Evolutionary conservation across 2,797 vertebrate genomes (phyloP).

Genomic region (Odontamblyopus lacepedii): DNA sequence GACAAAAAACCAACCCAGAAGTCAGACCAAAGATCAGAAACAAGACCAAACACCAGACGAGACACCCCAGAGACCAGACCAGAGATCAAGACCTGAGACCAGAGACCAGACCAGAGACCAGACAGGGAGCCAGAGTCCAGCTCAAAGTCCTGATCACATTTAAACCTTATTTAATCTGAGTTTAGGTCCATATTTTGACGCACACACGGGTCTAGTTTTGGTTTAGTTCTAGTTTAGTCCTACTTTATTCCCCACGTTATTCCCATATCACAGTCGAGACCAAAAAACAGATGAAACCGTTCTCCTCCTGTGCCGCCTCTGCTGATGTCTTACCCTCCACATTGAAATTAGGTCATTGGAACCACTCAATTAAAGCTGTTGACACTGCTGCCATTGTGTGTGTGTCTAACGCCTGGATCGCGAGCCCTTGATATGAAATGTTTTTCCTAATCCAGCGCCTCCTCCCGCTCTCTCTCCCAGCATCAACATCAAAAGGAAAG

Average conservation of each 20-base stretch:
- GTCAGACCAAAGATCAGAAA: no score
- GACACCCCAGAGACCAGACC: no score
- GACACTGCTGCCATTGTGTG: conserved; percentile 52
- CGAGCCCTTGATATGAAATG: conserved; percentile 56
- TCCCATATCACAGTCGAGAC: neutral
- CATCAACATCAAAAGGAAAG: conserved; percentile 61
- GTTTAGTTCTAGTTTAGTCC: neutral
- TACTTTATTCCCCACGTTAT: neutral
- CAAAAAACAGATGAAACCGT: conserved; percentile 11
- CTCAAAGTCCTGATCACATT: no score
- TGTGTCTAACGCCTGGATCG: conserved; percentile 41
- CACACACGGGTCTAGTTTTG: neutral
- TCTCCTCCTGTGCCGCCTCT: conserved; percentile 15
- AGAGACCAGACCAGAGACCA: no score
- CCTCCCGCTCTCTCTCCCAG: conserved; percentile 31
- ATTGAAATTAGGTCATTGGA: conserved; percentile 48
- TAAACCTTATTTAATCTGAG: no score
- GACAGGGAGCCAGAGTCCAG: no score
- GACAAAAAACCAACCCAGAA: no score
- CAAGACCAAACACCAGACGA: no score
- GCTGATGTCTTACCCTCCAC: conserved; percentile 15
- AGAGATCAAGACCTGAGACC: no score
- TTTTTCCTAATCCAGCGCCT: conserved; percentile 55
- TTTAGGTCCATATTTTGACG: no score
- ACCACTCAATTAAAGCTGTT: conserved; percentile 61